phyloP scores from a whole-genome alignment of 2,797 vertebrate genomes.

The Ctenochaetus hawaiiensis region DNA sequence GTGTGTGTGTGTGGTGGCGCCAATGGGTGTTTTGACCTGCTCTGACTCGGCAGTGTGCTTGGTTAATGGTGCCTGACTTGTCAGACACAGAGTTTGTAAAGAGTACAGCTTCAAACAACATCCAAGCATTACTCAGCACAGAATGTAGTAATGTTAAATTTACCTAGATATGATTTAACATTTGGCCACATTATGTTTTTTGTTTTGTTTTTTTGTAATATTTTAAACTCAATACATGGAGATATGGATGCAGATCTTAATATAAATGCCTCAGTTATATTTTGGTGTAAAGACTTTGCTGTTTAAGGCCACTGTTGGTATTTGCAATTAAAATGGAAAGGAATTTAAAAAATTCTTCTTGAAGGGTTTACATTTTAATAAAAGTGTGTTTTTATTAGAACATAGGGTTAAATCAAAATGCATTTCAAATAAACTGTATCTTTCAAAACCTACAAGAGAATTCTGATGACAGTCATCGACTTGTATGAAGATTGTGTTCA shows the following conservation, averaged over 20 bases:
- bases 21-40: slow-evolving; percentile 73
- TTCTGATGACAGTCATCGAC: not conserved
- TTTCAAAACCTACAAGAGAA: not conserved
- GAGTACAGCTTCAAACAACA: slow-evolving; percentile 12
- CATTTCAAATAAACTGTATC: not conserved
- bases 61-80: slow-evolving; percentile 80
- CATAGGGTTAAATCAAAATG: not conserved
- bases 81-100: slow-evolving; percentile 38
- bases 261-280: not conserved
- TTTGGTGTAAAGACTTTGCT: not conserved
- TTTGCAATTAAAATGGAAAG: not conserved
- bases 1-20: slow-evolving; percentile 54
- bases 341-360: not conserved
- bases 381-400: not conserved
- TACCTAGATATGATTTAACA: not conserved
- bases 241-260: not conserved
- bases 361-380: not conserved
- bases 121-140: slow-evolving; percentile 14
- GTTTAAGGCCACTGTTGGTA: not conserved
- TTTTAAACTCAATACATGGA: slow-evolving; percentile 3
- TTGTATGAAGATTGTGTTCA: not conserved
- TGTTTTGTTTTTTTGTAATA: not conserved
- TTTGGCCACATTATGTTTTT: not conserved
- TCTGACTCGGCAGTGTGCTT: slow-evolving; percentile 75
- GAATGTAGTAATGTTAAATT: slow-evolving; percentile 9